These are phyloP conservation scores for Lonchura striata DNA, from an alignment of 2,113 vertebrate genomes.

Conservation along the genomic window DNA sequence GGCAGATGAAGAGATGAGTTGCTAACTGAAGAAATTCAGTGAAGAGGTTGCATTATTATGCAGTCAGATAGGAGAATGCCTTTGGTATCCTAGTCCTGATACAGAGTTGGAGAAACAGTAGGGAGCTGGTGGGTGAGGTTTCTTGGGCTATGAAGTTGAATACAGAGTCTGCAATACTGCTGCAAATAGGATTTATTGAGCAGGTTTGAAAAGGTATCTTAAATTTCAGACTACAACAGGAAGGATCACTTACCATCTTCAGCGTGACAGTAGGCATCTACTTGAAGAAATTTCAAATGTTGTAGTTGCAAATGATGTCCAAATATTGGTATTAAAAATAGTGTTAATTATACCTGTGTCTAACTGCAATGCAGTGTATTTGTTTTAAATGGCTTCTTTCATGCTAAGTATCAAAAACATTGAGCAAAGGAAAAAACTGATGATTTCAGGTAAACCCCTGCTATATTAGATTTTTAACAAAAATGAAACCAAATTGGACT, in stretches of 20 bases:
- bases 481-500: background rate
- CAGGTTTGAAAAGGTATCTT: background rate
- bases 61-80: background rate
- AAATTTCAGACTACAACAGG: background rate
- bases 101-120: background rate
- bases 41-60: background rate
- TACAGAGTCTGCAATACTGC: background rate
- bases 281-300: background rate
- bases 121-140: background rate
- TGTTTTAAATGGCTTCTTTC: constrained; percentile 35
- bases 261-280: background rate
- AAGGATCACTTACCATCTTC: background rate
- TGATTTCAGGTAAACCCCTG: background rate
- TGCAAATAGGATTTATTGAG: background rate
- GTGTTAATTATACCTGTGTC: background rate
- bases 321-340: background rate
- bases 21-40: background rate
- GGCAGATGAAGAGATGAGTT: background rate
- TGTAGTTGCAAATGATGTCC: background rate
- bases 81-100: background rate
- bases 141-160: background rate
- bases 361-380: constrained; percentile 38
- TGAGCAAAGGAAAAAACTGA: constrained; percentile 13
- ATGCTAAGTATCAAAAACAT: constrained; percentile 13
- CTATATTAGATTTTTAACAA: background rate